A percentile compares a stretch with the other conserved stretches of the same genome.
Conservation (phyloP, 1,140 invertebrate species). For the Leptopilina boulardi region DNA sequence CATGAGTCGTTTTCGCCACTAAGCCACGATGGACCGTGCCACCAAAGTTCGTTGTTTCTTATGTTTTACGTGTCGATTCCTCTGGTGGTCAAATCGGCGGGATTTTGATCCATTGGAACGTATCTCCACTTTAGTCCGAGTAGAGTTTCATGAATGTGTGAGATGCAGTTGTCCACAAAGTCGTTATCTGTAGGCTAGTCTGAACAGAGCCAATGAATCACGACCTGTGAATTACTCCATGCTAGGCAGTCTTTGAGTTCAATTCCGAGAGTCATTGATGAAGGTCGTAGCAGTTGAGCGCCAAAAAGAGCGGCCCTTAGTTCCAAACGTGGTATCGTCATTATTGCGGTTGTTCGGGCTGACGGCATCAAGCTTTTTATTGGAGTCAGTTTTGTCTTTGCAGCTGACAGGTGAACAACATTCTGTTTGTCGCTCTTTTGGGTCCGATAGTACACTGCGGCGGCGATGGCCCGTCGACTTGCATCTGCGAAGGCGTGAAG, state of each 20-base stretch:
- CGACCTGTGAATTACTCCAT: not conserved
- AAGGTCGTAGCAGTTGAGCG: not conserved
- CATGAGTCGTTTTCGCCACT: no score
- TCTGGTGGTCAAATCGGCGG: not conserved
- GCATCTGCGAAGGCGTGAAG: conserved; percentile 23
- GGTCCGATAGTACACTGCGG: not conserved
- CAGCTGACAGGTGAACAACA: not conserved
- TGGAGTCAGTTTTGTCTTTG: not conserved
- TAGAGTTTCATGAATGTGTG: not conserved
- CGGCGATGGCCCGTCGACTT: not conserved
- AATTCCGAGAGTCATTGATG: not conserved
- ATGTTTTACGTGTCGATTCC: not conserved
- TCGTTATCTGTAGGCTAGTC: not conserved
- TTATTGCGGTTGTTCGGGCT: not conserved
- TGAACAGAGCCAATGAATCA: not conserved
- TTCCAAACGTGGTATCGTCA: not conserved
- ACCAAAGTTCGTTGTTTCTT: not conserved
- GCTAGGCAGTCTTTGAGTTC: not conserved
- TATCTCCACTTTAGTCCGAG: not conserved
- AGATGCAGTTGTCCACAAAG: not conserved
- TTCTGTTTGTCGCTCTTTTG: not conserved
- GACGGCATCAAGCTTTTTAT: not conserved
- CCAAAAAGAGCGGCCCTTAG: not conserved
- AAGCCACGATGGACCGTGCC: no score
- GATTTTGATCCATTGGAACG: not conserved